These are phyloP conservation scores for Mantis religiosa DNA, from an alignment of 2,888 invertebrate genomes.

Conservation along the genomic window DNA sequence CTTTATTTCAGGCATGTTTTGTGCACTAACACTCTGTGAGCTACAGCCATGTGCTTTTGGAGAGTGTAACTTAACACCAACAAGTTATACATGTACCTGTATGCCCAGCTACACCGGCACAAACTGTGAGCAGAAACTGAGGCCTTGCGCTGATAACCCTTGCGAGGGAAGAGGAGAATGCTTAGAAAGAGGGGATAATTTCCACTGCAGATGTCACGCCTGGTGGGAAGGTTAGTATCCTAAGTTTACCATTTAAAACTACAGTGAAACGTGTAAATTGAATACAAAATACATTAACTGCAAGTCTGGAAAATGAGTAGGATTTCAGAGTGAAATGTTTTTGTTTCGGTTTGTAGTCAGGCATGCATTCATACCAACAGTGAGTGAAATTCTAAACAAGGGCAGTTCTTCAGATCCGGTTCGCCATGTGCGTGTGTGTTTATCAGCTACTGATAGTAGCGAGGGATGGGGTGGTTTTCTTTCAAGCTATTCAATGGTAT, in stretches of 20 bases:
- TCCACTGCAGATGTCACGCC: conserved; percentile 68
- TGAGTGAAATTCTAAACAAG: too few relatives aligned
- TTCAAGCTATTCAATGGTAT: too few relatives aligned
- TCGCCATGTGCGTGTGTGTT: too few relatives aligned
- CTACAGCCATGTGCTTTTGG: conserved; percentile 65
- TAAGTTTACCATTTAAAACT: neutral
- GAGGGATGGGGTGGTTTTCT: too few relatives aligned
- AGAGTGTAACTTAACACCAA: conserved; percentile 54
- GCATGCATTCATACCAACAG: too few relatives aligned
- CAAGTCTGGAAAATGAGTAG: too few relatives aligned
- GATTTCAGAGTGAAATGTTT: too few relatives aligned
- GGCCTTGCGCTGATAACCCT: conserved; percentile 67
- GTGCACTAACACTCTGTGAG: conserved; percentile 71
- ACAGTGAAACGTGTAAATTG: too few relatives aligned
- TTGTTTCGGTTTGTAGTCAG: too few relatives aligned
- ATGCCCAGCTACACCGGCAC: conserved; percentile 62
- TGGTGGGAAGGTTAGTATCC: conserved; percentile 61
- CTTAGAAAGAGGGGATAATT: conserved; percentile 57
- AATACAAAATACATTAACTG: too few relatives aligned
- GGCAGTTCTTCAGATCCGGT: too few relatives aligned
- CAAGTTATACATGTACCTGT: conserved; percentile 59
- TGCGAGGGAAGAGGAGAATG: conserved; percentile 75
- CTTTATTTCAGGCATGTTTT: conserved; percentile 60
- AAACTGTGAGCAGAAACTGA: conserved; percentile 61
- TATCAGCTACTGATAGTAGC: too few relatives aligned